Evolutionary conservation across 2,113 vertebrate genomes (phyloP).

Genomic region (Copsychus sechellarum): DNA sequence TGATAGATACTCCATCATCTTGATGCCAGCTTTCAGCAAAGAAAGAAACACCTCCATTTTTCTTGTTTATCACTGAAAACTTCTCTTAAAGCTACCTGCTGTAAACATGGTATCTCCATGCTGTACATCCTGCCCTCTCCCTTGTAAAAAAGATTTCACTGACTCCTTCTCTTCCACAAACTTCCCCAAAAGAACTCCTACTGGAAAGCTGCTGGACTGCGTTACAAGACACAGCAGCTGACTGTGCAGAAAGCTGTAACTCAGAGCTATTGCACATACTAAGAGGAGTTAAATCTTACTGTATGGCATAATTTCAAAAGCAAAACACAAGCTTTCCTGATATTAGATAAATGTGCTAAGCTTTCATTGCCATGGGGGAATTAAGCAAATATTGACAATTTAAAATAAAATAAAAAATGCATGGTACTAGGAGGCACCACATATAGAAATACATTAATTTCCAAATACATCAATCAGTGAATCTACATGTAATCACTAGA

Average conservation of each 20-base stretch:
- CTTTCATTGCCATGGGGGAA: not conserved
- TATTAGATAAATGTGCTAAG: not conserved
- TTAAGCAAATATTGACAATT: not conserved
- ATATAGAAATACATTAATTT: not conserved
- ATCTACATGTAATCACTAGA: not conserved
- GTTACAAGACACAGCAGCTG: not conserved
- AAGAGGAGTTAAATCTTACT: not conserved
- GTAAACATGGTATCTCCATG: not conserved
- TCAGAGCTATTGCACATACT: not conserved
- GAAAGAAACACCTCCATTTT: not conserved
- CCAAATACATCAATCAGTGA: not conserved
- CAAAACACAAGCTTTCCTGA: not conserved
- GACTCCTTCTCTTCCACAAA: not conserved
- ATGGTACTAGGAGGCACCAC: not conserved
- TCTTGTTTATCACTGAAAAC: not conserved
- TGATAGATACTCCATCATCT: fast-evolving
- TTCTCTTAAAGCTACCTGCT: not conserved
- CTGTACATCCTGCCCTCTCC: not conserved
- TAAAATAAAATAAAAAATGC: not conserved
- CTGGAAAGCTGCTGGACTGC: not conserved
- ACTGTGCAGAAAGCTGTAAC: not conserved
- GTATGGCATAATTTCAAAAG: not conserved
- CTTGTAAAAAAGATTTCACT: not conserved
- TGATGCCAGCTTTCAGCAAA: not conserved
- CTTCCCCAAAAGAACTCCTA: not conserved